These are phyloP conservation scores for Ciconia boyciana DNA, from an alignment of 2,113 vertebrate species.

Conservation along the genomic window DNA sequence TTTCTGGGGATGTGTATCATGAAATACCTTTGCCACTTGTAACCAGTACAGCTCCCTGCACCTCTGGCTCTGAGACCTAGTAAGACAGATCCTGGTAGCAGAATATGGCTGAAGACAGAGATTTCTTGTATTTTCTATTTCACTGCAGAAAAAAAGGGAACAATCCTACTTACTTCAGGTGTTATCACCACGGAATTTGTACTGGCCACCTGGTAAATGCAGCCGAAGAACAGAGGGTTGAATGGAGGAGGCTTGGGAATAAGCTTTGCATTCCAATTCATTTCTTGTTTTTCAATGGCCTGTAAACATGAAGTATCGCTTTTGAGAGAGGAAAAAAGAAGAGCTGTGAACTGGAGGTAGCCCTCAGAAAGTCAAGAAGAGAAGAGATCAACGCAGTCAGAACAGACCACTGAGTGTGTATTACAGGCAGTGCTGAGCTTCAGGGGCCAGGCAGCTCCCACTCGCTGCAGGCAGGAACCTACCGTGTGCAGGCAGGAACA, in stretches of 20 bases:
- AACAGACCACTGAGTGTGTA: fast-evolving
- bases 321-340: neutral
- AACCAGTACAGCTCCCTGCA: neutral
- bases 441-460: neutral
- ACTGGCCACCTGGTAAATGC: neutral
- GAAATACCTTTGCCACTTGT: neutral
- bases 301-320: neutral
- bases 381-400: neutral
- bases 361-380: neutral
- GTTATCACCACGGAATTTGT: neutral
- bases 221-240: neutral
- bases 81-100: neutral
- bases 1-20: neutral
- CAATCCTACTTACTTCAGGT: neutral
- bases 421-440: neutral
- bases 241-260: slow-evolving; percentile 35
- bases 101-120: neutral
- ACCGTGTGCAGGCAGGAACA: neutral
- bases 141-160: neutral
- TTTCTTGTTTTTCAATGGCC: slow-evolving; percentile 47
- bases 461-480: neutral
- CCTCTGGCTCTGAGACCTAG: neutral
- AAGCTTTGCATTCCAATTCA: neutral
- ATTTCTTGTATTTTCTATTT: neutral
- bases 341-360: neutral